These are phyloP conservation scores for Pocillopora damicornis DNA, from an alignment of 64 coral and sea anemone species.

Conservation along the genomic window DNA sequence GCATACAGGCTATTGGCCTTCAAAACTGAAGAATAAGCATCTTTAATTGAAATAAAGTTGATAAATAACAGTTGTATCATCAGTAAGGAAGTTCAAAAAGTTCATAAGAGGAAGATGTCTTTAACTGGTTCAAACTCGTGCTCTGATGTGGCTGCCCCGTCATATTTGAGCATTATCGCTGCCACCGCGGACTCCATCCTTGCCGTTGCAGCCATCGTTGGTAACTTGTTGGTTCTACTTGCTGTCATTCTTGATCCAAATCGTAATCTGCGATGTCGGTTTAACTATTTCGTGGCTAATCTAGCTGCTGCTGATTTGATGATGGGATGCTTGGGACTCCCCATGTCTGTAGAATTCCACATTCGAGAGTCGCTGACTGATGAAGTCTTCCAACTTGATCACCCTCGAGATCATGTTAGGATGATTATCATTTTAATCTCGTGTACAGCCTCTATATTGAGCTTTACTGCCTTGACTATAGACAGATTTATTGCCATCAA, in stretches of 20 bases:
- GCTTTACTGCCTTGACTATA: constrained; percentile 65
- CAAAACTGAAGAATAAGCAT: too few species aligned
- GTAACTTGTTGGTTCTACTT: constrained; percentile 46
- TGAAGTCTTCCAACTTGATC: not conserved
- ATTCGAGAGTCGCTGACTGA: not conserved
- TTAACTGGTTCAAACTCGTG: constrained; percentile 13
- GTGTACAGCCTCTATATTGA: constrained; percentile 75
- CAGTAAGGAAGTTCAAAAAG: not conserved
- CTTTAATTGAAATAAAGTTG: too few species aligned
- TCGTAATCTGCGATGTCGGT: constrained; percentile 71
- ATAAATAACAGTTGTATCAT: too few species aligned
- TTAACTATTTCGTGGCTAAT: constrained; percentile 82
- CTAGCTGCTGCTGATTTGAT: constrained; percentile 81
- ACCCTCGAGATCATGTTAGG: constrained; percentile 16
- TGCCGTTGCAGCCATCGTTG: constrained; percentile 12
- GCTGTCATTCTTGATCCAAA: constrained; percentile 68
- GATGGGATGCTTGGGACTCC: constrained; percentile 40
- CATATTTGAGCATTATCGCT: constrained; percentile 23
- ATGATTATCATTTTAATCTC: constrained; percentile 45
- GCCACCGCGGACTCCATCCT: constrained; percentile 7
- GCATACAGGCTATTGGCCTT: too few species aligned
- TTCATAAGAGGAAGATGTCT: not conserved
- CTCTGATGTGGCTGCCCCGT: constrained; percentile 26
- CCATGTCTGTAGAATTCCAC: constrained; percentile 48
- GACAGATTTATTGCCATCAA: constrained; percentile 70